Evolutionary conservation across 2,113 vertebrate species (phyloP).

Genomic region (Rousettus leschenaultii): DNA sequence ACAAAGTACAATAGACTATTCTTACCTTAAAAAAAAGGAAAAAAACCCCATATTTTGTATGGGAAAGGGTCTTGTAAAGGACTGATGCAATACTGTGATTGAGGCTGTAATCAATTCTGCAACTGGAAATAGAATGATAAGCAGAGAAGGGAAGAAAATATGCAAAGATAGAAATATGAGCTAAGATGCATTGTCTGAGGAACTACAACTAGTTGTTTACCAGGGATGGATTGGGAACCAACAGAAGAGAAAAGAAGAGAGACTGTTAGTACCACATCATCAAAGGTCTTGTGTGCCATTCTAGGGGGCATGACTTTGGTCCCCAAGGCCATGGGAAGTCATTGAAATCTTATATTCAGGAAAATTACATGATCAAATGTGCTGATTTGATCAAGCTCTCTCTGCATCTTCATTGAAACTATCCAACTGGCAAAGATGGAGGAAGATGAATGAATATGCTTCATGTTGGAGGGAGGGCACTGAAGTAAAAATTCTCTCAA

Average conservation of each 20-base stretch:
- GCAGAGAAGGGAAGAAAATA: neutral
- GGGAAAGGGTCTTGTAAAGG: neutral
- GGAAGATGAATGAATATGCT: neutral
- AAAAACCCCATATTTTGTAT: neutral
- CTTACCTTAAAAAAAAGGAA: neutral
- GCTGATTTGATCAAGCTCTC: neutral
- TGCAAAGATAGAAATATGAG: neutral
- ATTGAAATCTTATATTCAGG: neutral
- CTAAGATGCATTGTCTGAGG: neutral
- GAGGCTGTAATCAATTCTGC: neutral
- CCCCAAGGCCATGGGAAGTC: neutral
- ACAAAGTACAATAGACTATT: neutral
- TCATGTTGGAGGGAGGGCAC: neutral
- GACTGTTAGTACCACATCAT: neutral
- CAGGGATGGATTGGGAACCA: neutral
- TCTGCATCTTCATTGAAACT: neutral
- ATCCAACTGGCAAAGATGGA: neutral
- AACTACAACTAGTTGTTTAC: neutral
- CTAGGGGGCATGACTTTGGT: neutral
- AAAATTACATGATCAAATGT: neutral
- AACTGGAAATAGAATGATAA: neutral
- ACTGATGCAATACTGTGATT: neutral
- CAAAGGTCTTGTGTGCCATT: neutral
- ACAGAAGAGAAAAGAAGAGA: neutral
- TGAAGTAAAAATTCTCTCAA: neutral